Evolutionary conservation across 2,888 invertebrate genomes (phyloP).

Genomic region (Ischnus inquisitorius): DNA sequence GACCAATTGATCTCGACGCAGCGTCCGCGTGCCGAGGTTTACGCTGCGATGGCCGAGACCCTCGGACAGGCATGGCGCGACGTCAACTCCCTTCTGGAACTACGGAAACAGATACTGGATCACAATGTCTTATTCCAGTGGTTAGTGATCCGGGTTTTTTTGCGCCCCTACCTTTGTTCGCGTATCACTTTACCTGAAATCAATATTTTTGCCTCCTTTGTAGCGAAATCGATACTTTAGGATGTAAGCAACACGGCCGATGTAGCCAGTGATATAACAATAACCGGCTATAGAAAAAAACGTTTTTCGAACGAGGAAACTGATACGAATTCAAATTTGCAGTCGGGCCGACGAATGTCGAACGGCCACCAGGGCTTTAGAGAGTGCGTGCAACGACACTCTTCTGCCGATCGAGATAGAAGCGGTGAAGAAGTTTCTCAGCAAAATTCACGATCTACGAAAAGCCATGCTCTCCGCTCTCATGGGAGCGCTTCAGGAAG

Average conservation of each 20-base stretch:
- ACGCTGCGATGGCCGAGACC: slow-evolving; percentile 95
- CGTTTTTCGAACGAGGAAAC: neutral
- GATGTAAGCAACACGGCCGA: neutral
- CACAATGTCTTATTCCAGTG: slow-evolving; percentile 92
- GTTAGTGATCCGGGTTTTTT: slow-evolving; percentile 80
- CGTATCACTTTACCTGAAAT: neutral
- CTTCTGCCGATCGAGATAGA: slow-evolving; percentile 91
- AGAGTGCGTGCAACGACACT: slow-evolving; percentile 89
- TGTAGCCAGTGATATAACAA: neutral
- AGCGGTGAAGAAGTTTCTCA: slow-evolving; percentile 90
- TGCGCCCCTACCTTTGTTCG: neutral
- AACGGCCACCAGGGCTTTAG: slow-evolving; percentile 89
- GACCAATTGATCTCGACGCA: slow-evolving; percentile 93
- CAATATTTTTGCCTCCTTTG: neutral
- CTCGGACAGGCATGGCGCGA: slow-evolving; percentile 93
- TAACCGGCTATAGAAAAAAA: neutral
- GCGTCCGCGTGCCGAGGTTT: slow-evolving; percentile 92
- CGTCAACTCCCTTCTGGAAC: slow-evolving; percentile 92
- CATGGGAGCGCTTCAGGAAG: slow-evolving; percentile 93
- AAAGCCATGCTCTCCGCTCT: slow-evolving; percentile 91
- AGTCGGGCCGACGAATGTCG: slow-evolving; percentile 90
- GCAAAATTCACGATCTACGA: slow-evolving; percentile 90
- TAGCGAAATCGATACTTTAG: slow-evolving; percentile 30
- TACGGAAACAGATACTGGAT: slow-evolving; percentile 91
- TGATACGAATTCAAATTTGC: slow-evolving; percentile 50